phyloP scores from a whole-genome alignment of 2,797 vertebrate genomes.

The Acrossocheilus fasciatus region DNA sequence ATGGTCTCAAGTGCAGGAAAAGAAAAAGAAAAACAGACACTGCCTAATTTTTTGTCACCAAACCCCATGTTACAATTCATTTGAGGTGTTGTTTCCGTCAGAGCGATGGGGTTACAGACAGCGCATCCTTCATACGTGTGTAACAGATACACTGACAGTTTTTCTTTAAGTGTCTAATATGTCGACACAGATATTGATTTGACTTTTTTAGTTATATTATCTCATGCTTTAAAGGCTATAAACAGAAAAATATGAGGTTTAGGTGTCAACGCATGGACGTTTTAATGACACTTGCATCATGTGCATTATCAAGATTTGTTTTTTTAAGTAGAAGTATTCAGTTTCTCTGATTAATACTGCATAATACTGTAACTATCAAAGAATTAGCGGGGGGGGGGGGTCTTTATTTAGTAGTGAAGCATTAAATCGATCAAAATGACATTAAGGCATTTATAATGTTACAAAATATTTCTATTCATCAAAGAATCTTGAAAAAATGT shows the following conservation, averaged over 20 bases:
- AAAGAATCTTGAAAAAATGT: background rate
- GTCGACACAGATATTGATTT: background rate
- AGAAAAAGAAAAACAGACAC: background rate
- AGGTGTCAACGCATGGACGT: background rate
- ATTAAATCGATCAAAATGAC: background rate
- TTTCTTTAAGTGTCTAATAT: background rate
- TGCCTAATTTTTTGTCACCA: constrained; percentile 19
- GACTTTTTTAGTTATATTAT: background rate
- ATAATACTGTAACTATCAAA: background rate
- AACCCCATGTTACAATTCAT: background rate
- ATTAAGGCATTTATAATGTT: too few relatives aligned
- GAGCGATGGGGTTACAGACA: constrained; percentile 10
- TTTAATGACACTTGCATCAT: background rate
- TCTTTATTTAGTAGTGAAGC: background rate
- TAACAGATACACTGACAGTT: background rate
- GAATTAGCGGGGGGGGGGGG: background rate
- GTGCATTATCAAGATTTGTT: background rate
- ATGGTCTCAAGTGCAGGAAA: constrained; percentile 33
- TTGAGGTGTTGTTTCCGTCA: background rate
- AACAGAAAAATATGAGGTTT: background rate
- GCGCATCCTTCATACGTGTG: background rate
- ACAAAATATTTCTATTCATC: background rate
- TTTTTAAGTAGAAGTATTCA: background rate
- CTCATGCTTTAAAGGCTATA: background rate
- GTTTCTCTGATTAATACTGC: background rate